A percentile compares a stretch with the other conserved stretches of the same genome.
These are phyloP conservation scores for Tribolium madens DNA, from an alignment of 1,140 invertebrate genomes.

Conservation along the genomic window DNA sequence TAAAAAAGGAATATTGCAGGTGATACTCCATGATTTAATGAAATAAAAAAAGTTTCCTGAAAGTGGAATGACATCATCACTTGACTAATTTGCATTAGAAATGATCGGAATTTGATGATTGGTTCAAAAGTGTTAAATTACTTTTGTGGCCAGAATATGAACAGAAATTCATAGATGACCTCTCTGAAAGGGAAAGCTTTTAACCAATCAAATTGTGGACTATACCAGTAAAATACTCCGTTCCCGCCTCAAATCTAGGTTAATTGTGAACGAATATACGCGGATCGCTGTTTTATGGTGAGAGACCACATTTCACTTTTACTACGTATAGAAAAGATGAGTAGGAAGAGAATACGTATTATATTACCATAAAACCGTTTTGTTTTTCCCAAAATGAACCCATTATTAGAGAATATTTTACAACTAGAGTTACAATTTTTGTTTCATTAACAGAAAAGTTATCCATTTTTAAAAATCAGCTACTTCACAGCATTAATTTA, in stretches of 20 bases:
- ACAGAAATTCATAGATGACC: background rate
- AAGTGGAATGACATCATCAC: background rate
- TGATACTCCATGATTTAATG: background rate
- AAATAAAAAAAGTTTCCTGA: background rate
- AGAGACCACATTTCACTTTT: conserved; percentile 34
- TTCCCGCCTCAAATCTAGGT: conserved; percentile 26
- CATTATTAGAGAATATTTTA: background rate
- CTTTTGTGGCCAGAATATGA: background rate
- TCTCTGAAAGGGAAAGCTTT: conserved; percentile 4
- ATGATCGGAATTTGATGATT: background rate
- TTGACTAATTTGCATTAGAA: background rate
- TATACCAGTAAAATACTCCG: conserved; percentile 5
- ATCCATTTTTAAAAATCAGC: no score
- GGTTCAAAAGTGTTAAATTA: background rate
- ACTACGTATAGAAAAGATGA: background rate
- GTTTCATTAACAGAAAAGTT: no score
- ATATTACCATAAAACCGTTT: background rate
- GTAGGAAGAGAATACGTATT: conserved; percentile 15
- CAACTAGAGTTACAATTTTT: background rate
- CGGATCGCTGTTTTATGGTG: conserved; percentile 14
- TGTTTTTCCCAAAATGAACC: background rate
- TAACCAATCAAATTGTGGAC: conserved; percentile 11
- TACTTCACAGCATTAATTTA: no score
- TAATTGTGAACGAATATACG: conserved; percentile 34
- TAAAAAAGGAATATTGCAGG: background rate